Base-by-base conservation (phyloP, 2,113 vertebrate genomes). In the Arvicanthis niloticus region DNA sequence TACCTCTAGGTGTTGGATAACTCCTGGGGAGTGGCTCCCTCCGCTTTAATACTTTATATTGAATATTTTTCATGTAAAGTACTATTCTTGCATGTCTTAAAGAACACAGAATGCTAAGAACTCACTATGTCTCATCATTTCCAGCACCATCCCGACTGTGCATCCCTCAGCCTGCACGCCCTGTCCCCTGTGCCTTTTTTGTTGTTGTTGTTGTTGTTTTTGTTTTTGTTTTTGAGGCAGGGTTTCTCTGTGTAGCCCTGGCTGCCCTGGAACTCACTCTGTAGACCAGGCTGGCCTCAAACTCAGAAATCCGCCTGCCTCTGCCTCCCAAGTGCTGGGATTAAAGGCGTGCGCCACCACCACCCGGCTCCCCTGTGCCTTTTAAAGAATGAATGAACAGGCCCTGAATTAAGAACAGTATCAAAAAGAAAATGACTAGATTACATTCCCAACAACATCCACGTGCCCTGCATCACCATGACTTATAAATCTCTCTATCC, bases 1-100 rank as follows among this genome's bases (percentile, higher is more conserved):
- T 75, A 51, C 19, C 97, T 95, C 88, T 82, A 6, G 34, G 34
- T 70, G 40, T 91, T 88, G 26, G 48, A 76, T 58, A 92, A 92
- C 1, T 93, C 51, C 67, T 93, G 58, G 56, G 89, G 60, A 51
- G 56, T 86, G 86, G 68, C 26, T 94, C 42, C 72, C 85, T 94
- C 67, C 45, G 1, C 22, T 13, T 58, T 4, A 45, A 45, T 21
- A 40, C 51, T 77, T 80, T 75, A 60, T 85, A 40, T 15, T 37
- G 53, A 65, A 13, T 87, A 1, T 60, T 91, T 34, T 42, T 58
- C n/a, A 26, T 82, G 75, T 76, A 42, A 22, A 78, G 42, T 93
- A 42, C 22, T 86, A 58, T 9, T 68, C 40, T 45, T 88, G 0
- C 37, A 8, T 21, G 37, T 75, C 58, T 34, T 58, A 3, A n/a